These are phyloP conservation scores for Dasyprocta punctata DNA, from an alignment of 2,113 vertebrate genomes.

Conservation along the genomic window DNA sequence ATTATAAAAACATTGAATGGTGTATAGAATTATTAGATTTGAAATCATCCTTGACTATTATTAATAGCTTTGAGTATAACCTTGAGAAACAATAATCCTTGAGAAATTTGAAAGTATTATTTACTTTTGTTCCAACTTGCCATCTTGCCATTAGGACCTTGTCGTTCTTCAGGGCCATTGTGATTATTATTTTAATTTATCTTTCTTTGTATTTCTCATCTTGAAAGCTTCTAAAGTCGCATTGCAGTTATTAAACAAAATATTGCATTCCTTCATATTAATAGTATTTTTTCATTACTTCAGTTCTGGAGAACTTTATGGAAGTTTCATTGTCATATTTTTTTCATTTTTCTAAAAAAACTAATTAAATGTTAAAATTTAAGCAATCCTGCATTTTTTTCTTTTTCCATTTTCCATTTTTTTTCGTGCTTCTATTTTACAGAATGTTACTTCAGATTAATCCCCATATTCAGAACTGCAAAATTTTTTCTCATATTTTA, in stretches of 20 bases:
- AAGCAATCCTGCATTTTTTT: background rate
- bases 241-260: background rate
- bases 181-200: background rate
- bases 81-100: background rate
- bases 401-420: background rate
- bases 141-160: background rate
- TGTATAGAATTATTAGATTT: background rate
- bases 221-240: background rate
- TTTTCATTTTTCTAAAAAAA: background rate
- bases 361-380: background rate
- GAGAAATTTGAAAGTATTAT: background rate
- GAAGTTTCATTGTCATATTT: background rate
- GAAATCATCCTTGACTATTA: background rate
- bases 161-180: background rate
- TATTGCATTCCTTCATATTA: background rate
- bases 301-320: background rate
- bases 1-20: background rate
- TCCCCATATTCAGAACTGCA: background rate
- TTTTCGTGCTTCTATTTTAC: background rate
- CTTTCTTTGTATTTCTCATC: background rate
- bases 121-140: background rate
- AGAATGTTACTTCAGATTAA: background rate
- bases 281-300: background rate
- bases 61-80: background rate
- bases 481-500: background rate